Conservation (phyloP, 2,797 vertebrate species). For the Hypotaenidia okinawae region DNA sequence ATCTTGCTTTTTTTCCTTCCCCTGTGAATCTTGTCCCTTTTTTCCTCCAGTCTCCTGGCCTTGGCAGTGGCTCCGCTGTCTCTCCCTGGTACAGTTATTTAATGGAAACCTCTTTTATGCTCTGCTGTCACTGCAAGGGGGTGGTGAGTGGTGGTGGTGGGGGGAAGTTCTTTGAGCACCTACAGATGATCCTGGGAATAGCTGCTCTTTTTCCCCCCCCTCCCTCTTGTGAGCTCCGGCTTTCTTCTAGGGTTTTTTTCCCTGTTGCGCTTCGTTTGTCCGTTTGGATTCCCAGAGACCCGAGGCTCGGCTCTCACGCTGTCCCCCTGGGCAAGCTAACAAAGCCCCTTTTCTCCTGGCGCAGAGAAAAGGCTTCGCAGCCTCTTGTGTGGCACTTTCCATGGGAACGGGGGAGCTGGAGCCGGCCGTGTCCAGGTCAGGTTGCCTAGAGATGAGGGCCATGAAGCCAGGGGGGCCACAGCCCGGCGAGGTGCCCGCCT, state of each 20-base stretch:
- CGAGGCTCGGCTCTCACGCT: slow-evolving; percentile 82
- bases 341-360: slow-evolving; percentile 95
- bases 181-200: slow-evolving; percentile 76
- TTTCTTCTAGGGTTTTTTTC: slow-evolving; percentile 63
- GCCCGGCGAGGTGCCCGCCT: slow-evolving; percentile 42
- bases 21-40: neutral
- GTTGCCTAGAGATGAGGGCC: slow-evolving; percentile 86
- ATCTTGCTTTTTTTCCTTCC: neutral
- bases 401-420: slow-evolving; percentile 89
- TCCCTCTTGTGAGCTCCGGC: slow-evolving; percentile 34
- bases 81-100: neutral
- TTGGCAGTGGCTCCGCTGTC: slow-evolving; percentile 1
- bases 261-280: slow-evolving; percentile 77
- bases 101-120: slow-evolving; percentile 31
- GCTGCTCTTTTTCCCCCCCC: neutral
- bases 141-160: neutral
- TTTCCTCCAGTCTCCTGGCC: neutral
- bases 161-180: slow-evolving; percentile 41
- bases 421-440: slow-evolving; percentile 85
- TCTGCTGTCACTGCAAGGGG: neutral
- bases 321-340: slow-evolving; percentile 93
- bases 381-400: slow-evolving; percentile 86
- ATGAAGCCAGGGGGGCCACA: slow-evolving; percentile 49
- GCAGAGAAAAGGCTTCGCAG: slow-evolving; percentile 88
- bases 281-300: slow-evolving; percentile 89